phyloP scores from a whole-genome alignment of 2,888 invertebrate species.

The Encarsia formosa region DNA sequence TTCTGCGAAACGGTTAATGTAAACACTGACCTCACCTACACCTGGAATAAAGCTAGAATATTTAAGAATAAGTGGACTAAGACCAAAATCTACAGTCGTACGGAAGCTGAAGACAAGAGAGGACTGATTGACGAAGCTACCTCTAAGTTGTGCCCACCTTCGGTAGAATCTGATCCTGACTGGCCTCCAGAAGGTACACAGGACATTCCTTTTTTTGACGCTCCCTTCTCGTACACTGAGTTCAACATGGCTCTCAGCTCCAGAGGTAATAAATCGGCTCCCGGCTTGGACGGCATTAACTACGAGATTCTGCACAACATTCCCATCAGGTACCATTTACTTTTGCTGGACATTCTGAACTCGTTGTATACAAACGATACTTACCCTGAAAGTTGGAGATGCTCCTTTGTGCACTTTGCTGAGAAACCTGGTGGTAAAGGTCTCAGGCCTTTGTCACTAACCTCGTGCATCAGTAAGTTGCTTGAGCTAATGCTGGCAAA shows the following conservation, averaged over 20 bases:
- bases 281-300: conserved; percentile 26
- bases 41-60: conserved; percentile 20
- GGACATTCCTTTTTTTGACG: conserved; percentile 5
- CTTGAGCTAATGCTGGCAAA: neutral
- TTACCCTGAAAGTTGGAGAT: conserved; percentile 15
- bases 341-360: conserved; percentile 26
- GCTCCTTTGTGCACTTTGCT: too few relatives aligned
- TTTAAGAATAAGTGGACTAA: too few relatives aligned
- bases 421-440: neutral
- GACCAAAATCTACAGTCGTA: neutral
- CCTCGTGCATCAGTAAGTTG: neutral
- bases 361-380: conserved; percentile 10
- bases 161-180: too few relatives aligned
- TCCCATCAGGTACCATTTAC: conserved; percentile 16
- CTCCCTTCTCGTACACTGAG: too few relatives aligned
- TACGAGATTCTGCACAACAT: too few relatives aligned
- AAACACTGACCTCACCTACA: conserved; percentile 6
- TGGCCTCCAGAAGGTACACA: too few relatives aligned
- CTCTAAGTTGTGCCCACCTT: too few relatives aligned
- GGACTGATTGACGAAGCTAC: too few relatives aligned
- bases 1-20: conserved; percentile 14
- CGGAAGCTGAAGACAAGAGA: neutral
- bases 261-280: too few relatives aligned
- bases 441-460: neutral
- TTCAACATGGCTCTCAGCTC: too few relatives aligned